phyloP scores from a whole-genome alignment of 2,888 invertebrate species.

The Cerastis leucographa region DNA sequence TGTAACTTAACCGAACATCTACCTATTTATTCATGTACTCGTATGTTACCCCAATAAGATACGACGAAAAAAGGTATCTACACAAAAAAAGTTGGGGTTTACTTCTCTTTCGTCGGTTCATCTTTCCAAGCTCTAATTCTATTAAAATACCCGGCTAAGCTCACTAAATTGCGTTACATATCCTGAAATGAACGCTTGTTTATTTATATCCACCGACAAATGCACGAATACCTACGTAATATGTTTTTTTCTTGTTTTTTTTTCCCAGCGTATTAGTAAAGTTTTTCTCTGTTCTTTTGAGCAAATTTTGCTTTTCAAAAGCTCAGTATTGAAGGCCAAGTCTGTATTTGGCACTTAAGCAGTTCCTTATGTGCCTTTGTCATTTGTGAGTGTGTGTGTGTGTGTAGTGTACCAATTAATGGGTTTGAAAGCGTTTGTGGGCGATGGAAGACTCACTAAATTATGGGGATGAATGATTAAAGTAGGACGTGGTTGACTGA shows the following conservation, averaged over 20 bases:
- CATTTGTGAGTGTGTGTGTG: constrained; percentile 15
- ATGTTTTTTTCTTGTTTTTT: neutral
- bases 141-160: constrained; percentile 7
- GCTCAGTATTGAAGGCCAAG: constrained; percentile 7
- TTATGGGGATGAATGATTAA: neutral
- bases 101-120: constrained; percentile 6
- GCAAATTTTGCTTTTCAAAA: neutral
- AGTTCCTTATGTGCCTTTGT: constrained; percentile 23
- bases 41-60: constrained; percentile 17
- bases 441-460: constrained; percentile 12
- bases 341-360: constrained; percentile 3
- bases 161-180: constrained; percentile 9
- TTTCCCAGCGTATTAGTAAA: neutral
- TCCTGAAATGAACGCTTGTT: constrained; percentile 13
- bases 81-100: constrained; percentile 10
- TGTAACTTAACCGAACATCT: neutral
- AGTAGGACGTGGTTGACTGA: neutral
- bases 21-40: constrained; percentile 5
- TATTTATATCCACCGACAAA: constrained; percentile 1
- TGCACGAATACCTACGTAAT: neutral
- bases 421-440: constrained; percentile 24
- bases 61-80: constrained; percentile 6
- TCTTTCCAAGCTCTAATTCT: constrained; percentile 15
- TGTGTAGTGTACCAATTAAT: constrained; percentile 23
- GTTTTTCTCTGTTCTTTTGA: neutral